These are phyloP conservation scores for Hydrochoerus hydrochaeris DNA, from an alignment of 2,113 vertebrate species.

Conservation along the genomic window DNA sequence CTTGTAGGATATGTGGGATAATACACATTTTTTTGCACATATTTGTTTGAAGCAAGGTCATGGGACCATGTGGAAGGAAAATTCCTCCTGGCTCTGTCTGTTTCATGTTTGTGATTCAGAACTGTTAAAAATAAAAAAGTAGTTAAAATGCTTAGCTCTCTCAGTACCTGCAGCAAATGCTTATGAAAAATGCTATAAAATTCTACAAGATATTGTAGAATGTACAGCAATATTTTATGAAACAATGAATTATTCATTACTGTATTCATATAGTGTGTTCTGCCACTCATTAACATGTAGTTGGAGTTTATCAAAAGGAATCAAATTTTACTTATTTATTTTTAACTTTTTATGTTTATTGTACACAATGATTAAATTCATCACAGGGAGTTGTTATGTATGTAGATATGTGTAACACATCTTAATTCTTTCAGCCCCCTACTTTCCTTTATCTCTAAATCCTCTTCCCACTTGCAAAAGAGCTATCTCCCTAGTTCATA, in stretches of 20 bases:
- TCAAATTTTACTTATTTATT: not conserved
- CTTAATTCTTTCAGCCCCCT: not conserved
- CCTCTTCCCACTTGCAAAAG: not conserved
- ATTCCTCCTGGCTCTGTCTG: not conserved
- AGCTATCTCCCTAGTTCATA: not conserved
- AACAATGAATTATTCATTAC: not conserved
- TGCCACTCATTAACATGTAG: not conserved
- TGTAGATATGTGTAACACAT: not conserved
- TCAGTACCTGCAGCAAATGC: not conserved
- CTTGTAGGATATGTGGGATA: not conserved
- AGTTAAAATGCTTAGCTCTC: not conserved
- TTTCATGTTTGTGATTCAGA: not conserved
- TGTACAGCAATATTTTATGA: not conserved
- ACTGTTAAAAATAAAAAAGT: not conserved
- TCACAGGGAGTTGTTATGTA: not conserved
- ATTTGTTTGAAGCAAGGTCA: not conserved
- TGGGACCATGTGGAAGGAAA: not conserved
- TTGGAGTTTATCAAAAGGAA: constrained; percentile 7
- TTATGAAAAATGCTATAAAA: constrained; percentile 14
- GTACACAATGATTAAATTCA: not conserved
- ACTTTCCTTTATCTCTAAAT: not conserved
- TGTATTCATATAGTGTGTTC: constrained; percentile 11
- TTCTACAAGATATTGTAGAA: not conserved
- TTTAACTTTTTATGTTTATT: not conserved
- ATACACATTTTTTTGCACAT: not conserved